Percentiles rank a stretch among this genome's conserved stretches.
Conservation (phyloP, 2,113 vertebrate genomes). For the Galbula dea region DNA sequence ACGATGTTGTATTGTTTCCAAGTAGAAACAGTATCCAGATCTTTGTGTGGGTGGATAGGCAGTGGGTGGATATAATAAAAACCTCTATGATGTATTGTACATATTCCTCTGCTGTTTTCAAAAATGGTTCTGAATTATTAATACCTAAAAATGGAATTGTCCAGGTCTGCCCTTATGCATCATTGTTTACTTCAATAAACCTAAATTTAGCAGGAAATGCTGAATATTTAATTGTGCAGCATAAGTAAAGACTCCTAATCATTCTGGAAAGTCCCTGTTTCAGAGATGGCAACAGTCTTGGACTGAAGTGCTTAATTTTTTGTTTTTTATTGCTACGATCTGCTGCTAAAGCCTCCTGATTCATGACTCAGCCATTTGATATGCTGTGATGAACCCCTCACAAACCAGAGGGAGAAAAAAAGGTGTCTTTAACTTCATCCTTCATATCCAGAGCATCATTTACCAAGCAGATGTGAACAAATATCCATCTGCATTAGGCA, state of each 20-base stretch:
- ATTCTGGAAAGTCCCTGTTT: neutral
- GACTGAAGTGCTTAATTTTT: neutral
- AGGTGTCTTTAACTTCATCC: neutral
- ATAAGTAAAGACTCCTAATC: neutral
- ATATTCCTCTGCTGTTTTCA: slow-evolving; percentile 41
- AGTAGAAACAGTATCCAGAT: slow-evolving; percentile 22
- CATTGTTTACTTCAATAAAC: slow-evolving; percentile 45
- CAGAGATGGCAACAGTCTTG: neutral
- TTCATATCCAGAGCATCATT: neutral
- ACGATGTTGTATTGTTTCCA: slow-evolving; percentile 43
- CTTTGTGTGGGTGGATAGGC: slow-evolving; percentile 23
- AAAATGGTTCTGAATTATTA: slow-evolving; percentile 58
- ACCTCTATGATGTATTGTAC: slow-evolving; percentile 28
- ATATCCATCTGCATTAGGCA: neutral
- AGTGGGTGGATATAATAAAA: slow-evolving; percentile 56
- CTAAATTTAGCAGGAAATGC: slow-evolving; percentile 49
- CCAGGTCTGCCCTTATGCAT: slow-evolving; percentile 35
- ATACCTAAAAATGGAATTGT: slow-evolving; percentile 49
- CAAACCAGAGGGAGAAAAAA: neutral
- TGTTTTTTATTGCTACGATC: neutral
- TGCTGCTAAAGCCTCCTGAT: slow-evolving; percentile 27
- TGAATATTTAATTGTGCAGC: slow-evolving; percentile 46
- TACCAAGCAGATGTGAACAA: neutral
- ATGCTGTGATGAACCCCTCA: neutral
- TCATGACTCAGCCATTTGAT: slow-evolving; percentile 33